phyloP scores from a whole-genome alignment of 2,113 vertebrate species.

The Perccottus glenii region DNA sequence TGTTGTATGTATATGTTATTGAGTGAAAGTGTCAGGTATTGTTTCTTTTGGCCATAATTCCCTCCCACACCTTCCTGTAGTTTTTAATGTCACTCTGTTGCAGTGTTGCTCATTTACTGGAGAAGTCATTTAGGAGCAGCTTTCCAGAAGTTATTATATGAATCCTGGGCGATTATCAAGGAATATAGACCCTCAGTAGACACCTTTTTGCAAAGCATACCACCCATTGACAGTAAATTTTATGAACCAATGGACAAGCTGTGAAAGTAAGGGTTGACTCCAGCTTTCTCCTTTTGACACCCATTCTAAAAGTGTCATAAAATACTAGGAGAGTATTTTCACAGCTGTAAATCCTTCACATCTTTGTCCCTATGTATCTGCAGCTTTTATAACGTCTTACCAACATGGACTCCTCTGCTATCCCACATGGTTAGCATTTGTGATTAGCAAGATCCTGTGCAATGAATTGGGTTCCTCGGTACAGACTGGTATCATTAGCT shows the following conservation, averaged over 20 bases:
- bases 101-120: conserved; percentile 20
- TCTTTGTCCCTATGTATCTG: too few species aligned
- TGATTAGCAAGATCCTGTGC: too few species aligned
- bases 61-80: conserved; percentile 33
- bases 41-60: conserved; percentile 46
- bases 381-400: too few species aligned
- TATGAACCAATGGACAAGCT: neutral
- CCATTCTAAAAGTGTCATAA: too few species aligned
- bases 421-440: too few species aligned
- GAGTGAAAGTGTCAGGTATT: conserved; percentile 28
- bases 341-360: too few species aligned
- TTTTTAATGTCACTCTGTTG: conserved; percentile 39
- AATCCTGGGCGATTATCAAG: neutral
- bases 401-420: too few species aligned
- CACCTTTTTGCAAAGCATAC: neutral
- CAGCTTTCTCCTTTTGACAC: neutral
- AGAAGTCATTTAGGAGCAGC: neutral
- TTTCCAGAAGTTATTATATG: neutral
- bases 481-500: too few species aligned
- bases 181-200: neutral
- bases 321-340: neutral
- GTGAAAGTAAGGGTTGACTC: neutral
- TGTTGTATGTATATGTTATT: conserved; percentile 24
- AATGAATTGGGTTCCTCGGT: too few species aligned
- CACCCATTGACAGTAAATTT: neutral